Conservation (phyloP, 2,888 invertebrate species). For the Drosophila subquinaria region DNA sequence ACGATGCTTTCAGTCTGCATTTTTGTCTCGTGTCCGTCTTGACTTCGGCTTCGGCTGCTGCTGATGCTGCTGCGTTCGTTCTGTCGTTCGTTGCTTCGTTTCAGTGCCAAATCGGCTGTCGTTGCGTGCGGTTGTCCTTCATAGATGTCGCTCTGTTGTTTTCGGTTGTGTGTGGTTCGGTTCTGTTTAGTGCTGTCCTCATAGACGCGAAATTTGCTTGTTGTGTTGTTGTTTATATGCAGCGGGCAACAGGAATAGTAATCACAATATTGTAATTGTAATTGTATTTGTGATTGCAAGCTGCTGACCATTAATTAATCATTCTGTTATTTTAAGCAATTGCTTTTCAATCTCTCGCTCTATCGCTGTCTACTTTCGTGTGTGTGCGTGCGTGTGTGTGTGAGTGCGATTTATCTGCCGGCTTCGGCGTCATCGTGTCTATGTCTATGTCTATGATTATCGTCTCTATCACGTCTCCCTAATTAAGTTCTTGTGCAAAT, state of each 20-base stretch:
- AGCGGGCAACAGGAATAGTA: conserved; percentile 35
- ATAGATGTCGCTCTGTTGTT: not conserved
- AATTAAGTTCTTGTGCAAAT: conserved; percentile 65
- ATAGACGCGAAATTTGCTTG: conserved; percentile 32
- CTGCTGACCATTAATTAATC: conserved; percentile 37
- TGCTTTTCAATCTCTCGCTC: conserved; percentile 15
- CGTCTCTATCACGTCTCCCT: conserved; percentile 44
- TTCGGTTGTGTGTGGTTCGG: conserved; percentile 15
- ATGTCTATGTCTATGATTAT: conserved; percentile 28
- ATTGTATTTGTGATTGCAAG: conserved; percentile 35
- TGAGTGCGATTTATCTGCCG: conserved; percentile 15
- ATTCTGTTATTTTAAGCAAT: conserved; percentile 54
- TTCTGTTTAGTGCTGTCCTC: conserved; percentile 9
- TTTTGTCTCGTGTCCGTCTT: conserved; percentile 37
- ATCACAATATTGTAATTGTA: conserved; percentile 60
- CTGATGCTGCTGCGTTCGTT: conserved; percentile 1
- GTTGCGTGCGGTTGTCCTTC: conserved; percentile 49
- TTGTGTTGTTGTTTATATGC: conserved; percentile 58
- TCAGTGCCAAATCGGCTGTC: conserved; percentile 73
- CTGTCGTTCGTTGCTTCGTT: conserved; percentile 36
- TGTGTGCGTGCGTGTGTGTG: conserved; percentile 34
- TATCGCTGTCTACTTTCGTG: not conserved
- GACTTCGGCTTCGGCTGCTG: conserved; percentile 14
- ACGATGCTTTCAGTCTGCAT: conserved; percentile 50
- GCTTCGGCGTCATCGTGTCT: conserved; percentile 56